Base-by-base conservation (phyloP, 2,797 vertebrate genomes). In the Rhynchonycteris naso region DNA sequence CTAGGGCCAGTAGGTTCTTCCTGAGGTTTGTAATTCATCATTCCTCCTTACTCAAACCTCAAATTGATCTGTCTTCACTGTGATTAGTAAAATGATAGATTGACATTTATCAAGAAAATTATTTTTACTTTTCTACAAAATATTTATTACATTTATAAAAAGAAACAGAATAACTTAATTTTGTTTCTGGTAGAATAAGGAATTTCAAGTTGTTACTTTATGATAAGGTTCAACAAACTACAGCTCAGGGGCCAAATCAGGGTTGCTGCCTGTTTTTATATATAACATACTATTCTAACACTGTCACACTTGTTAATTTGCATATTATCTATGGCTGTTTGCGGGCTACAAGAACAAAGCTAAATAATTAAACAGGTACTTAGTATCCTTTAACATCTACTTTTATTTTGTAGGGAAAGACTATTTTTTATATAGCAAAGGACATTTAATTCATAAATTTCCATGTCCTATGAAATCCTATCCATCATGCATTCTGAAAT, bases 41-140 rank as follows among this genome's bases (percentile, higher is more conserved):
- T 10, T 26, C 47, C 6, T 4, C 11, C 13, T 6, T 26, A 91
- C 47, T 74, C 52, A 96, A 90, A 91, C 69, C 35, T 80, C 35
- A 92, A 92, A 63, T 33, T 95, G 71, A 90, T 82, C 22, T 72
- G 28, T 5, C 9, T 78, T 92, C 71, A 93, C 43, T 54, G 0
- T 78, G 22, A 83, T 90, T 81, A 66, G 21, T 88, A 91, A 84
- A 83, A 22, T 92, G 47, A 79, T 22, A 63, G 35, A 84, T 43
- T 90, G 14, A 47, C 2, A 78, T 94, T 95, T 28, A 93, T 66
- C 71, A 94, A 65, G 19, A 87, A 83, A 16, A 69, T 81, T 92
- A n/a, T 54, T 65, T 78, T 58, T 52, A 50, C 50, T 93, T 86
- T 85, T 81, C 90, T 18, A 71, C 61, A 83, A 95, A 86, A n/a